Conservation (phyloP, 1,140 invertebrate species). For the Tetraneura akinire region DNA sequence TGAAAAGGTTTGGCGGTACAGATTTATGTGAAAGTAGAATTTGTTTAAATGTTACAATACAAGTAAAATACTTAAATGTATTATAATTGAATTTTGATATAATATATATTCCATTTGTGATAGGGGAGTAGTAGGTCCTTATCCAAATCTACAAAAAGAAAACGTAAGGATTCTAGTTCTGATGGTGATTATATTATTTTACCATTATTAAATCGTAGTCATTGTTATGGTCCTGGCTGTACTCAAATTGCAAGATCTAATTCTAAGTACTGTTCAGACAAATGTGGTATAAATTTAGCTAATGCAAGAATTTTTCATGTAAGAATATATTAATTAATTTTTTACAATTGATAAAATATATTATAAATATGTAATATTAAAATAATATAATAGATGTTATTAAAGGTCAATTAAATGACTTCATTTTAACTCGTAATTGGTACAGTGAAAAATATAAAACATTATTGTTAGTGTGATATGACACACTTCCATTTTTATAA, state of each 20-base stretch:
- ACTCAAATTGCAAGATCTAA: constrained; percentile 72
- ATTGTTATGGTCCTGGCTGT: constrained; percentile 92
- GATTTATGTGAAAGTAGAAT: constrained; percentile 68
- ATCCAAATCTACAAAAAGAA: constrained; percentile 46
- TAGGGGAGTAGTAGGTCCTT: constrained; percentile 5
- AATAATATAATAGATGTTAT: too few relatives aligned
- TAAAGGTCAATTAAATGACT: too few relatives aligned
- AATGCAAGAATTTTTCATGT: constrained; percentile 82
- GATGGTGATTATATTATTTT: constrained; percentile 59
- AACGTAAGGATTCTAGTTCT: constrained; percentile 61
- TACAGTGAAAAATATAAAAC: too few relatives aligned
- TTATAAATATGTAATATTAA: too few relatives aligned
- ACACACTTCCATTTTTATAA: too few relatives aligned
- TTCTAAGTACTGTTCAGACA: constrained; percentile 94
- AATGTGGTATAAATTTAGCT: constrained; percentile 90
- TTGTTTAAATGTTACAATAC: constrained; percentile 59
- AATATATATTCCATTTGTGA: not conserved
- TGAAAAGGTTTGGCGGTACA: constrained; percentile 75
- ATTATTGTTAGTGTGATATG: too few relatives aligned
- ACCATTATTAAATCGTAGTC: constrained; percentile 61
- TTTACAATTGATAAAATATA: too few relatives aligned
- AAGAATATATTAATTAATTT: constrained; percentile 10
- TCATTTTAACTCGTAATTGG: too few relatives aligned
- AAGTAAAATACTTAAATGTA: constrained; percentile 10
- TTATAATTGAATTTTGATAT: not conserved